Evolutionary conservation across 2,888 invertebrate species (phyloP), one percentile per base, ranked within the genome.

Genomic region (Melanotus villosus): DNA sequence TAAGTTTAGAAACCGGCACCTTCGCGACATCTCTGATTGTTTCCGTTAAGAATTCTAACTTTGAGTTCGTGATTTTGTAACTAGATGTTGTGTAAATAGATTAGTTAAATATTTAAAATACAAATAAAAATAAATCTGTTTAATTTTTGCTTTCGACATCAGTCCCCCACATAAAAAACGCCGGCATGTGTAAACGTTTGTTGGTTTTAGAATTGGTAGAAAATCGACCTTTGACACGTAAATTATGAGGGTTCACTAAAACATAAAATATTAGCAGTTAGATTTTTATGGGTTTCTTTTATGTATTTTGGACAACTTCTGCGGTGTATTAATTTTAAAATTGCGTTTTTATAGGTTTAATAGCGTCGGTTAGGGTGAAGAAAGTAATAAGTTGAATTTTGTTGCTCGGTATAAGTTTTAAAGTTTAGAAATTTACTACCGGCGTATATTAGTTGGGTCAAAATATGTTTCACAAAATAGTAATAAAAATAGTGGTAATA

Each of bases 261-360:
- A 52, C 10, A 6, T 52, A n/a, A 52, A 52, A 52, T 52, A 52
- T 52, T 52, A 32, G 16, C 32, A 52, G 52, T 52, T 52, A 50
- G 9, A n/a, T 32, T 52, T 52, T 52, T 52, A 52, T 52, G 52
- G 32, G 30, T 32, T 52, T 18, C 9, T 52, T 52, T 52, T 52
- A 52, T 52, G 52, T 18, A 26, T 7, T 26, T 26, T 23, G 16
- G 26, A 52, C 52, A 32, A 32, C 52, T 52, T 52, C 52, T 32
- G 52, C 19, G 21, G 47, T 23, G n/a, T 23, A 23, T 47, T 23
- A 47, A 47, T 23, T 47, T 47, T 23, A 52, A 16, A 32, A 16
- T 32, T 26, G 26, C 7, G 26, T 26, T 26, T 52, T 52, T 32
- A 52, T 32, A 32, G 52, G 23, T 52, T 18, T 32, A 32, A 52